Evolutionary conservation across 1,140 invertebrate genomes (phyloP).

Genomic region (Magallana ariakensis): DNA sequence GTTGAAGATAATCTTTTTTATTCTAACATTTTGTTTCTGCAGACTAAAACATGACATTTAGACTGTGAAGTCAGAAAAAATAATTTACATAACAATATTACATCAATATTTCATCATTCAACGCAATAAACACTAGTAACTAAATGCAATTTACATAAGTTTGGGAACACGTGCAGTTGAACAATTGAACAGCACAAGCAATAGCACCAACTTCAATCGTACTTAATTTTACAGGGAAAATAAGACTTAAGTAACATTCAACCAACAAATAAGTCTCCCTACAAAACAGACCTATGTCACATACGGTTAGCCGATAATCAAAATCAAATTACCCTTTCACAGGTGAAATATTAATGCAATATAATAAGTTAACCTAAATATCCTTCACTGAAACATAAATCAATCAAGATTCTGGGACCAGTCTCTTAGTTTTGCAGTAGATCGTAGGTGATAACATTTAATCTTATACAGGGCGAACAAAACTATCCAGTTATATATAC

Average conservation of each 20-base stretch:
- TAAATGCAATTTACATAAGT: not conserved
- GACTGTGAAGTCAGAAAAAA: conserved; percentile 31
- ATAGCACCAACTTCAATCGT: conserved; percentile 33
- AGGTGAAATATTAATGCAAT: no score
- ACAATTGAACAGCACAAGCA: conserved; percentile 36
- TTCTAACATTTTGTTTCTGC: conserved; percentile 23
- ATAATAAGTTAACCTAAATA: no score
- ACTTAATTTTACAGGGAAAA: not conserved
- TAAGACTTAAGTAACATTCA: not conserved
- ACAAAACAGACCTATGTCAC: no score
- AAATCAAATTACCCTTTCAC: no score
- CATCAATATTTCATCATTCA: conserved; percentile 9
- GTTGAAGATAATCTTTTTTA: not conserved
- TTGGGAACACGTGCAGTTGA: conserved; percentile 30
- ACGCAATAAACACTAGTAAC: conserved; percentile 22
- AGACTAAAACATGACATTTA: conserved; percentile 37
- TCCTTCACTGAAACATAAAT: not conserved
- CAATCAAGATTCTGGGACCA: not conserved
- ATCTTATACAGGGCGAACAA: not conserved
- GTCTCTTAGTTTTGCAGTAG: no score
- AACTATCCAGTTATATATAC: not conserved
- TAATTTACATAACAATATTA: conserved; percentile 39
- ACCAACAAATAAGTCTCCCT: not conserved
- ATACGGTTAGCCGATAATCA: no score
- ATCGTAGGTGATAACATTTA: no score